Conservation (phyloP, 92 coral and sea anemone species). For the Palythoa caribaeorum region DNA sequence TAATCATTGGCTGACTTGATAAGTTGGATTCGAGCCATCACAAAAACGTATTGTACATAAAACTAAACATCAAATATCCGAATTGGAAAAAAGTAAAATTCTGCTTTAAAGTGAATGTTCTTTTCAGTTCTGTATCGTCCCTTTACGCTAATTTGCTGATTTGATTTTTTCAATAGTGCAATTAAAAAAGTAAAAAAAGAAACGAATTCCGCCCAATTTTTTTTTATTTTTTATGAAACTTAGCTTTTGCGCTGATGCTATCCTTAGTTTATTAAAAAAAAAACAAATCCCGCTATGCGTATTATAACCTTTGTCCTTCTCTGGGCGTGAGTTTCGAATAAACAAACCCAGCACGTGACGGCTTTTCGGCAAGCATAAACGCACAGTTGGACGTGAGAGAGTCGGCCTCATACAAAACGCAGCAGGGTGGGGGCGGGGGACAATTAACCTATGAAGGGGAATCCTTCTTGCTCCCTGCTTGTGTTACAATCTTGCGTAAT, state of each 20-base stretch:
- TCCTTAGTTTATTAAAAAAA: not conserved
- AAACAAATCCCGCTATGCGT: not conserved
- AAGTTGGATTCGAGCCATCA: too few species aligned
- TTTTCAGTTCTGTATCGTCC: too few species aligned
- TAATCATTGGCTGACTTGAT: too few species aligned
- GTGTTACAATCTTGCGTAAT: constrained; percentile 9
- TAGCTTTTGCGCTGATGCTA: not conserved
- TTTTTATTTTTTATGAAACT: not conserved
- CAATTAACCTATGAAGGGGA: constrained; percentile 45
- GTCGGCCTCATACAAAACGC: constrained; percentile 6
- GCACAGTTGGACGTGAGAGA: constrained; percentile 32
- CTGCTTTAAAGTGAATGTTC: too few species aligned
- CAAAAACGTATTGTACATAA: too few species aligned
- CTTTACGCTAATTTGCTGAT: too few species aligned
- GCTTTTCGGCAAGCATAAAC: constrained; percentile 36
- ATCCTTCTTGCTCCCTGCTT: constrained; percentile 12
- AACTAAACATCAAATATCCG: too few species aligned
- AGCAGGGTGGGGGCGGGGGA: constrained; percentile 32
- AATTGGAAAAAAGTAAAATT: too few species aligned
- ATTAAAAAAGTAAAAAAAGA: not conserved
- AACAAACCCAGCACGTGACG: constrained; percentile 48
- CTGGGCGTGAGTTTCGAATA: constrained; percentile 34
- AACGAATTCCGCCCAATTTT: not conserved
- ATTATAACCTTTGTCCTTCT: not conserved
- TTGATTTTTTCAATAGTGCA: not conserved